A percentile compares a stretch with the other conserved stretches of the same genome.
phyloP scores from a whole-genome alignment of 2,113 vertebrate species.

The Penelope pileata region DNA sequence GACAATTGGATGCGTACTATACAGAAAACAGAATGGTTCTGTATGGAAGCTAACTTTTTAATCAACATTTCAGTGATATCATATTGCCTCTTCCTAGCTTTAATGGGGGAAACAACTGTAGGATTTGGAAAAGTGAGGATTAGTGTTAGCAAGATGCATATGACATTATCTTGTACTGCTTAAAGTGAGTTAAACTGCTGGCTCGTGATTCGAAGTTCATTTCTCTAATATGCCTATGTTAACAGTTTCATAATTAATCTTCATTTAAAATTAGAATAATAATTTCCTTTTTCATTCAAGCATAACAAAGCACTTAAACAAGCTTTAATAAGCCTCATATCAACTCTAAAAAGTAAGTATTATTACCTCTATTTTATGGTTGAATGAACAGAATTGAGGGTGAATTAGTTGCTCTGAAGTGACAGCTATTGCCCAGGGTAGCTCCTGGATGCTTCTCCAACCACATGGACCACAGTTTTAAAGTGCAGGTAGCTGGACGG shows the following conservation, averaged over 20 bases:
- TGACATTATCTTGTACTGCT: background rate
- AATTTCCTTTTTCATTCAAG: constrained; percentile 43
- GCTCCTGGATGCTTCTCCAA: background rate
- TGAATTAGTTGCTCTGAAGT: background rate
- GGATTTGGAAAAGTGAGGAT: background rate
- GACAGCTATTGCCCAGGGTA: background rate
- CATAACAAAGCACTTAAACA: constrained; percentile 33
- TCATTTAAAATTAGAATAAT: constrained; percentile 32
- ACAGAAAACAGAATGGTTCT: background rate
- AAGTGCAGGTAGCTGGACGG: background rate
- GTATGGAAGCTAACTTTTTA: background rate
- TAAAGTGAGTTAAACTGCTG: background rate
- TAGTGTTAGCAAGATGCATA: constrained; percentile 3
- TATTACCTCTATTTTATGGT: constrained; percentile 8
- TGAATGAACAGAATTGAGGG: background rate
- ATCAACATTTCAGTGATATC: background rate
- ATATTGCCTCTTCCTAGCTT: background rate
- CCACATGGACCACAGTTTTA: background rate
- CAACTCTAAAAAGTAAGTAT: constrained; percentile 7
- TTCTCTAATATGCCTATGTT: constrained; percentile 31
- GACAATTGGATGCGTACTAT: background rate
- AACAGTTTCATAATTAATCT: constrained; percentile 52
- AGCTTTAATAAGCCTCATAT: constrained; percentile 44
- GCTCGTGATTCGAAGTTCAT: background rate
- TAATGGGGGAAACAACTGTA: background rate